phyloP scores from a whole-genome alignment of 2,797 vertebrate species.

The Premnoplex brunnescens region DNA sequence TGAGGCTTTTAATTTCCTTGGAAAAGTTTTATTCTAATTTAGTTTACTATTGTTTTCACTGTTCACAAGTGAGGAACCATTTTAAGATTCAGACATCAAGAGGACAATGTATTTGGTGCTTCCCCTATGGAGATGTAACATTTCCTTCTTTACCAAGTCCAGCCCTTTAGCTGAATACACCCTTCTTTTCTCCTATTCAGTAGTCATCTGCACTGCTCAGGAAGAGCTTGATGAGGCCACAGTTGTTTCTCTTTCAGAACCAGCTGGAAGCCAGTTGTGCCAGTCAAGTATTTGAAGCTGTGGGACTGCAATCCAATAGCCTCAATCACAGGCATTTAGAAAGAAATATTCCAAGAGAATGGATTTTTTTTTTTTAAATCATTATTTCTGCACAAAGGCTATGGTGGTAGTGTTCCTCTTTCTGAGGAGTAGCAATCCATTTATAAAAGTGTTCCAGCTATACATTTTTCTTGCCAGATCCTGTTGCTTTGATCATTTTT shows the following conservation, averaged over 20 bases:
- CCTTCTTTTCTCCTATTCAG: not conserved
- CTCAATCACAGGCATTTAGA: not conserved
- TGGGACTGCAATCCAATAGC: not conserved
- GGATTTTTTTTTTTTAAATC: not conserved
- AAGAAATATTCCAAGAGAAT: not conserved
- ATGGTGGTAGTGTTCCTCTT: not conserved
- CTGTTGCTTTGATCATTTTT: not conserved
- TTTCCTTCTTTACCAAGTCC: not conserved
- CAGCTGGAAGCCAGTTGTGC: not conserved
- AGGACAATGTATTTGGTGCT: not conserved
- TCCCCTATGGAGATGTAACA: not conserved
- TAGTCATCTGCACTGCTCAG: not conserved
- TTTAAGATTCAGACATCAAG: not conserved
- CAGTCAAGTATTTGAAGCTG: not conserved
- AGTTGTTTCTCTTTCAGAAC: not conserved
- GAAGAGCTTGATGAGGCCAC: not conserved
- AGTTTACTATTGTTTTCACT: not conserved
- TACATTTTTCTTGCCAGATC: not conserved
- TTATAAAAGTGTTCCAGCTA: not conserved
- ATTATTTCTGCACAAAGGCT: not conserved
- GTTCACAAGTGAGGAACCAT: not conserved
- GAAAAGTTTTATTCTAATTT: not conserved
- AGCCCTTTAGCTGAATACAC: not conserved
- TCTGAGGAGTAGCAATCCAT: not conserved
- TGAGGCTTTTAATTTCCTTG: not conserved